Evolutionary conservation across 92 coral and sea anemone genomes (phyloP).

Genomic region (Epizoanthus stellaris): DNA sequence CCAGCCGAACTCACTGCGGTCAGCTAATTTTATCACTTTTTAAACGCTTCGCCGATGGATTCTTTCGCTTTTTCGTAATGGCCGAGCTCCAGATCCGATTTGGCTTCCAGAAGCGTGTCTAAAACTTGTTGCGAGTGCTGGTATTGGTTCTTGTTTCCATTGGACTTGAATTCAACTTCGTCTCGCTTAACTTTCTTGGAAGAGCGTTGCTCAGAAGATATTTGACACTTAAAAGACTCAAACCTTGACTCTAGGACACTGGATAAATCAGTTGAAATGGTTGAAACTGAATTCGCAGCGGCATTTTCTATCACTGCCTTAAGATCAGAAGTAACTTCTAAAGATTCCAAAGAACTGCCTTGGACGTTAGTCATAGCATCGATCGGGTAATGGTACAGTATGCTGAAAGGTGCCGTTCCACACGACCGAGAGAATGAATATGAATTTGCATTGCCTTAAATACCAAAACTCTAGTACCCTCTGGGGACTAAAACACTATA

Average conservation of each 20-base stretch:
- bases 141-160: slow-evolving; percentile 40
- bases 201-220: slow-evolving; percentile 13
- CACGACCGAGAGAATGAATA: too few species aligned
- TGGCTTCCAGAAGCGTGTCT: slow-evolving; percentile 27
- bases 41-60: slow-evolving; percentile 36
- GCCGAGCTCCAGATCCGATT: slow-evolving; percentile 19
- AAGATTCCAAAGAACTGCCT: slow-evolving; percentile 5
- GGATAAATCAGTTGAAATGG: not conserved
- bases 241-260: not conserved
- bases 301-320: not conserved
- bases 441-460: too few species aligned
- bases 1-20: slow-evolving; percentile 50
- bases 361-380: not conserved
- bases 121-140: slow-evolving; percentile 33
- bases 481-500: too few species aligned
- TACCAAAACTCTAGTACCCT: too few species aligned
- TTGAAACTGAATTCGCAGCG: not conserved
- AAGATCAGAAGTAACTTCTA: not conserved
- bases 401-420: too few species aligned
- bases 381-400: not conserved
- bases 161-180: slow-evolving; percentile 8
- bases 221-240: not conserved
- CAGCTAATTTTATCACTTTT: slow-evolving; percentile 43
- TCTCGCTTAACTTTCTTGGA: slow-evolving; percentile 28
- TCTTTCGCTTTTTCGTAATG: slow-evolving; percentile 41